A percentile compares a stretch with the other conserved stretches of the same genome.
phyloP scores from a whole-genome alignment of 2,797 vertebrate species.

The Morus bassanus region DNA sequence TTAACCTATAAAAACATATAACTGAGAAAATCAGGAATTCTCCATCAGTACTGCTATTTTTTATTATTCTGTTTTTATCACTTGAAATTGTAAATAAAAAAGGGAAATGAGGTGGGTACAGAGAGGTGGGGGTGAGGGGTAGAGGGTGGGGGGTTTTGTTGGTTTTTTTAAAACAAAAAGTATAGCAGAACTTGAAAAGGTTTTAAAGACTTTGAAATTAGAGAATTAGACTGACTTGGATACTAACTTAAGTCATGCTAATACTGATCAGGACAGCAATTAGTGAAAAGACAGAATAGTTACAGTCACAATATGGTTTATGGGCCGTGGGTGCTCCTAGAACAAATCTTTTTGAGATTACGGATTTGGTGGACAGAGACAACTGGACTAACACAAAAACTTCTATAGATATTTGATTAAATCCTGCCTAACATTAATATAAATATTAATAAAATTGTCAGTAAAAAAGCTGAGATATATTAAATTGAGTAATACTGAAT shows the following conservation, averaged over 20 bases:
- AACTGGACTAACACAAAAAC: background rate
- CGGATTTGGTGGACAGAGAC: background rate
- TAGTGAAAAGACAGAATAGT: background rate
- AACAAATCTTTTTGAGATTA: background rate
- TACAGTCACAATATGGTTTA: background rate
- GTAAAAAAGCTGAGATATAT: background rate
- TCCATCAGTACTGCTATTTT: background rate
- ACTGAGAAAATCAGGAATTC: background rate
- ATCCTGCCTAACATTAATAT: background rate
- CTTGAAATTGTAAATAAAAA: background rate
- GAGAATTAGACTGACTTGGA: background rate
- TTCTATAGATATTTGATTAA: background rate
- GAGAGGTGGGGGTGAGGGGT: background rate
- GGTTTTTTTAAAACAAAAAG: background rate
- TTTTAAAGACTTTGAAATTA: background rate
- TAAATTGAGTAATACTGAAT: background rate
- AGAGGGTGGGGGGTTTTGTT: too few species aligned
- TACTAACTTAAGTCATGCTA: background rate
- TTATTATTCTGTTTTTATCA: background rate
- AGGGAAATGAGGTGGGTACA: background rate
- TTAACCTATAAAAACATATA: background rate
- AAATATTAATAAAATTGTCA: too few species aligned
- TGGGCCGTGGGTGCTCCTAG: background rate
- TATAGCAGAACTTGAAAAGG: background rate
- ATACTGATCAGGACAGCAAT: background rate